phyloP scores from a whole-genome alignment of 2,888 invertebrate genomes.

The Vesta saturnalis region DNA sequence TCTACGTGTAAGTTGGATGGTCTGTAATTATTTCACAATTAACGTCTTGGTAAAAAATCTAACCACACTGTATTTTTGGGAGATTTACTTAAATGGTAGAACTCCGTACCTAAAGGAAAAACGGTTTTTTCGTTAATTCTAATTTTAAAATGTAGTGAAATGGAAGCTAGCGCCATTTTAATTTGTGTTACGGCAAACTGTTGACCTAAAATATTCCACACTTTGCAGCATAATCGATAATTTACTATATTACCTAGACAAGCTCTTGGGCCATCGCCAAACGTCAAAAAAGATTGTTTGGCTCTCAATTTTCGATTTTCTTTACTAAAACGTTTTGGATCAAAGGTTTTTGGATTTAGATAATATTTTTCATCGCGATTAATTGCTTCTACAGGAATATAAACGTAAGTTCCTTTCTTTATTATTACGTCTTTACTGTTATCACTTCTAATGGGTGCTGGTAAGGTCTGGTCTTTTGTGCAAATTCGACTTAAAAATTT shows the following conservation, averaged over 20 bases:
- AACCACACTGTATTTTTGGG: conserved; percentile 41
- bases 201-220: conserved; percentile 39
- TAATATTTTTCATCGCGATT: conserved; percentile 53
- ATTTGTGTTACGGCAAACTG: conserved; percentile 46
- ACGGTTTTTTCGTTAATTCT: conserved; percentile 28
- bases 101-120: conserved; percentile 40
- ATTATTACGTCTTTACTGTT: conserved; percentile 30
- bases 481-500: conserved; percentile 29
- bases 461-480: conserved; percentile 30
- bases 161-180: conserved; percentile 42
- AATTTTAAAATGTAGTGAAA: conserved; percentile 24
- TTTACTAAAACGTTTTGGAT: conserved; percentile 56
- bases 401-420: conserved; percentile 47
- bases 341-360: conserved; percentile 55
- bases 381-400: conserved; percentile 49
- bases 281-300: conserved; percentile 46
- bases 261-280: conserved; percentile 47
- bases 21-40: background rate
- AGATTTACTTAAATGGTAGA: conserved; percentile 33
- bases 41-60: conserved; percentile 35
- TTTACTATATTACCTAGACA: conserved; percentile 42
- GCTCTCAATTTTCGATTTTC: conserved; percentile 40
- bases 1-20: no score
- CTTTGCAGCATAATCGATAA: background rate
- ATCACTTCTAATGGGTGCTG: conserved; percentile 23